phyloP scores from a whole-genome alignment of 2,797 vertebrate species.

The Mormyrops boulengeri region DNA sequence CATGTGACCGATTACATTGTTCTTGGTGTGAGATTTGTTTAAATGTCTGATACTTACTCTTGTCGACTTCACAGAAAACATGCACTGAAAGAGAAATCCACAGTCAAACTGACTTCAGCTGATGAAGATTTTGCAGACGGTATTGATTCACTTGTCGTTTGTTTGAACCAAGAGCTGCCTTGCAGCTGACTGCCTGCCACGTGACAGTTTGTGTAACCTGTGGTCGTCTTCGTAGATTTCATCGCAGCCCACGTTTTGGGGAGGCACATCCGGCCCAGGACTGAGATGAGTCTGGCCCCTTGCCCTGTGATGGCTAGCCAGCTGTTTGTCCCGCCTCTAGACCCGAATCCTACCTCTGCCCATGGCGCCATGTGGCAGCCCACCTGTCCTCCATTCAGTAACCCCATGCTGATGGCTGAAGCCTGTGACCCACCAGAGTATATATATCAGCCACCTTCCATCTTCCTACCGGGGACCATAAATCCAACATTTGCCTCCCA shows the following conservation, averaged over 20 bases:
- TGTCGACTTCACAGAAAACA: neutral
- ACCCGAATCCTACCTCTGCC: neutral
- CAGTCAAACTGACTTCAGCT: neutral
- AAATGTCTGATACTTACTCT: neutral
- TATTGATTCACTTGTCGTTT: neutral
- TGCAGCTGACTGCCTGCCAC: neutral
- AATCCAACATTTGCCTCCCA: neutral
- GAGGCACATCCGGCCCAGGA: slow-evolving; percentile 23
- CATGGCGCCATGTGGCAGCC: neutral
- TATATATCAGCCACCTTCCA: neutral
- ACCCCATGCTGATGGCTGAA: neutral
- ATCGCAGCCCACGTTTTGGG: slow-evolving; percentile 21
- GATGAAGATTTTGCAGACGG: slow-evolving; percentile 18
- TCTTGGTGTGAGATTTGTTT: neutral
- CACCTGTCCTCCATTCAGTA: neutral
- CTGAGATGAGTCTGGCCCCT: neutral
- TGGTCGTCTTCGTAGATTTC: slow-evolving; percentile 16
- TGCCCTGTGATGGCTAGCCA: neutral
- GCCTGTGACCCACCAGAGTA: neutral
- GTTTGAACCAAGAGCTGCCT: neutral
- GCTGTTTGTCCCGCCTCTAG: neutral
- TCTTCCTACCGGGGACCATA: neutral
- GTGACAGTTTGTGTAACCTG: neutral
- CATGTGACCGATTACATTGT: neutral
- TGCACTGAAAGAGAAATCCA: neutral